Percentiles rank a stretch among this genome's conserved stretches.
phyloP scores from a whole-genome alignment of 2,113 vertebrate genomes.

The Catharus fuscescens region DNA sequence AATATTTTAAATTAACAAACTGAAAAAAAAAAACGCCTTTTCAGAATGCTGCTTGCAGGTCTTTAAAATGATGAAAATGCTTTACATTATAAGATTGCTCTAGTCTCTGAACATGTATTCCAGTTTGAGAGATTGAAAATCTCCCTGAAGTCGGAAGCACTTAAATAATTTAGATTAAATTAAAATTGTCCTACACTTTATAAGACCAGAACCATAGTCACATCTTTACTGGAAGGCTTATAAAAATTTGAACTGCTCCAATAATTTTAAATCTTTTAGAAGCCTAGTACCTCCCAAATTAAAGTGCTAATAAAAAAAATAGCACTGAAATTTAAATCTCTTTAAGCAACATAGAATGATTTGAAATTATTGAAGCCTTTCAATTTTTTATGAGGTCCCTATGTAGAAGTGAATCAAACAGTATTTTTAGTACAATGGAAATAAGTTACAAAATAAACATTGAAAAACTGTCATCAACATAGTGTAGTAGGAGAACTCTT shows the following conservation, averaged over 20 bases:
- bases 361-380: slow-evolving; percentile 76
- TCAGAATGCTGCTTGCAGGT: slow-evolving; percentile 15
- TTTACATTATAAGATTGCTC: slow-evolving; percentile 52
- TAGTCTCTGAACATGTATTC: slow-evolving; percentile 56
- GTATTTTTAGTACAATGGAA: slow-evolving; percentile 57
- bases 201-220: slow-evolving; percentile 66
- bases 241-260: slow-evolving; percentile 81
- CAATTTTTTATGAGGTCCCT: slow-evolving; percentile 75
- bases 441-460: slow-evolving; percentile 58
- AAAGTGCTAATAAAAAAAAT: slow-evolving; percentile 79
- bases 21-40: slow-evolving; percentile 10
- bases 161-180: slow-evolving; percentile 82
- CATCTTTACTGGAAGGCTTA: slow-evolving; percentile 75
- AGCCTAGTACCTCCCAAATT: slow-evolving; percentile 73
- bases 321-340: slow-evolving; percentile 75
- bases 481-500: neutral
- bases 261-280: slow-evolving; percentile 81
- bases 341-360: slow-evolving; percentile 67
- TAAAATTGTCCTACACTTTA: slow-evolving; percentile 74
- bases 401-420: slow-evolving; percentile 61
- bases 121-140: slow-evolving; percentile 69
- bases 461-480: neutral
- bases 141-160: slow-evolving; percentile 60
- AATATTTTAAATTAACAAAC: slow-evolving; percentile 72
- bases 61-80: slow-evolving; percentile 56